These are phyloP conservation scores for Acleris emargana DNA, from an alignment of 2,888 invertebrate genomes.

Conservation along the genomic window DNA sequence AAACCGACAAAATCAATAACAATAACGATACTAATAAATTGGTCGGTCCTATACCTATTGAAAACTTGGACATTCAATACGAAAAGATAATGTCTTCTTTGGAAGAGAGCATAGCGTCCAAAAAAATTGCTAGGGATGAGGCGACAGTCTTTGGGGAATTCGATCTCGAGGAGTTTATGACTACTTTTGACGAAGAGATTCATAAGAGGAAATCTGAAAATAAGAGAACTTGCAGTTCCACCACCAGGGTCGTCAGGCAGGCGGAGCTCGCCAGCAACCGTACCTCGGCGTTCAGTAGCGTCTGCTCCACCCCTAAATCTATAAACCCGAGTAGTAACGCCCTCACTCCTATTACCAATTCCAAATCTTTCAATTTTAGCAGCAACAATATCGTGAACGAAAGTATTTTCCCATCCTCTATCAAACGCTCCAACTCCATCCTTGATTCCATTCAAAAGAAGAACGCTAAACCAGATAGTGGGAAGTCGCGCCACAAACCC, in stretches of 20 bases:
- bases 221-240: constrained; percentile 77
- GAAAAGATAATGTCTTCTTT: constrained; percentile 81
- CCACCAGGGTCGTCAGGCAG: constrained; percentile 74
- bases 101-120: constrained; percentile 77
- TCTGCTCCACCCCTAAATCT: constrained; percentile 67
- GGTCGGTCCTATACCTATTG: constrained; percentile 58
- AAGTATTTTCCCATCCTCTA: constrained; percentile 76
- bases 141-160: constrained; percentile 85
- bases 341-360: constrained; percentile 77
- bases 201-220: constrained; percentile 70
- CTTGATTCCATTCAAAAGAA: constrained; percentile 81
- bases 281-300: constrained; percentile 63
- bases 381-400: constrained; percentile 77
- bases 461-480: constrained; percentile 60
- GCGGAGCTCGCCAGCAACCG: constrained; percentile 64
- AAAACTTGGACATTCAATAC: constrained; percentile 76
- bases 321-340: constrained; percentile 57
- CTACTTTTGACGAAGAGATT: constrained; percentile 86
- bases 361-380: constrained; percentile 84
- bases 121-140: constrained; percentile 75
- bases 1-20: constrained; percentile 46
- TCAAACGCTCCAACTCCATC: constrained; percentile 83
- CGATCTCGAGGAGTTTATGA: constrained; percentile 86
- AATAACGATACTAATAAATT: constrained; percentile 52
- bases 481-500: constrained; percentile 72